Evolutionary conservation across 37 sponge, comb jelly and placozoan species (phyloP), one percentile per base, ranked within the genome.

Genomic region (Cliona cf. orientalis): DNA sequence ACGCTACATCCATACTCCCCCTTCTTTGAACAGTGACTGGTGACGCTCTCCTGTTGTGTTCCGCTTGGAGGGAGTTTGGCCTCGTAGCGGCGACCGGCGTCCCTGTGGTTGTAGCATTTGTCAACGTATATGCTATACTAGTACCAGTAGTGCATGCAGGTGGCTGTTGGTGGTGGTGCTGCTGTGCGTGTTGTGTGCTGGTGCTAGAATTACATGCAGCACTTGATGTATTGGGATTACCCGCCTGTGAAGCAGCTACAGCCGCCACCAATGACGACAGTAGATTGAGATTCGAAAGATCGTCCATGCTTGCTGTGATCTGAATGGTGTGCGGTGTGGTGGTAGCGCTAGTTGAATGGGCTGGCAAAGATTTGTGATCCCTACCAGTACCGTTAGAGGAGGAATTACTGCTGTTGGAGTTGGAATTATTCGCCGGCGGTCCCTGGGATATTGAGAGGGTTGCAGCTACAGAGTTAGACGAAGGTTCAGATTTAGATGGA

Each of bases 221-320:
- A 22, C 38, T 22, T 9, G 71, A n/a, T 14, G 70, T 1, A 2
- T 35, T 21, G 1, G 41, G 28, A 6, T 55, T 26, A 11, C 60
- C 2, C 34, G 76, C 17, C 7, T 74, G 67, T 0, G 80, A 66
- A 0, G 69, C 61, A 17, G 89, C 69, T 35, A 82, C 65, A 21
- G 59, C 83, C 1, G 79, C 89, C 25, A 88, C 89, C 22, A 88
- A 57, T 40, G 71, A 75, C 1, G 89, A 88, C 9, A 88, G 75
- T 31, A 88, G 83, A 58, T 88, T 82, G 31, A 88, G 83, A 41
- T 88, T 88, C 23, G 89, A 82, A 6, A 88, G 60, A 40, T 88
- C 89, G 0, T 82, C 89, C 2, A 22, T 34, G 26, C 19, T 68
- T 0, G 44, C 39, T 9, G 59, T 40, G 11, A 75, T 40, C 28